phyloP scores from a whole-genome alignment of 1,140 invertebrate genomes.

The Cyclina sinensis region DNA sequence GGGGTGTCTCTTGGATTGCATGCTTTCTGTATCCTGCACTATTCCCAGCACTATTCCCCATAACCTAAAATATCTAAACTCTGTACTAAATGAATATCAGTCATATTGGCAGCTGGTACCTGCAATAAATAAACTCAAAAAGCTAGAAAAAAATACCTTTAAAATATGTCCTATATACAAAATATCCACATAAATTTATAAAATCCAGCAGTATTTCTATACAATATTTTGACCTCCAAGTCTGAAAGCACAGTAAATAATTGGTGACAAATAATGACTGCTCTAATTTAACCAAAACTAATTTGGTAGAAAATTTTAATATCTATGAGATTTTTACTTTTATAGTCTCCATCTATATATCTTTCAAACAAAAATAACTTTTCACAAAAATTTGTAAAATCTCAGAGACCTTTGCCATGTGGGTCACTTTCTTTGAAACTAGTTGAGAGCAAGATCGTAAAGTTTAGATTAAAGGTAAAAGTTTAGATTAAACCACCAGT shows the following conservation, averaged over 20 bases:
- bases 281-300: no score
- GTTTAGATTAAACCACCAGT: neutral
- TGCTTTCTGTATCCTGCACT: neutral
- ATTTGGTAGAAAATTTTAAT: neutral
- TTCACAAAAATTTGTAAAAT: neutral
- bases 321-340: neutral
- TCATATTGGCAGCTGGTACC: no score
- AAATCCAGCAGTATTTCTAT: no score
- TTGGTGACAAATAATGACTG: no score
- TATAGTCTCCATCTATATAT: neutral
- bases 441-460: neutral
- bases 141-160: no score
- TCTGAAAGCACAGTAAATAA: no score
- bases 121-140: no score
- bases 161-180: no score
- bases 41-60: neutral
- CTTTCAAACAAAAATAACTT: neutral
- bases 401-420: neutral
- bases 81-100: no score
- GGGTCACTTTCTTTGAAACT: slow-evolving; percentile 25
- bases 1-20: neutral
- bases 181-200: no score
- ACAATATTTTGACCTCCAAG: no score
- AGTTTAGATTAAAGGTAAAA: slow-evolving; percentile 9
- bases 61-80: neutral